Base-by-base conservation (phyloP, 2,888 invertebrate genomes). In the Hipparchia semele region DNA sequence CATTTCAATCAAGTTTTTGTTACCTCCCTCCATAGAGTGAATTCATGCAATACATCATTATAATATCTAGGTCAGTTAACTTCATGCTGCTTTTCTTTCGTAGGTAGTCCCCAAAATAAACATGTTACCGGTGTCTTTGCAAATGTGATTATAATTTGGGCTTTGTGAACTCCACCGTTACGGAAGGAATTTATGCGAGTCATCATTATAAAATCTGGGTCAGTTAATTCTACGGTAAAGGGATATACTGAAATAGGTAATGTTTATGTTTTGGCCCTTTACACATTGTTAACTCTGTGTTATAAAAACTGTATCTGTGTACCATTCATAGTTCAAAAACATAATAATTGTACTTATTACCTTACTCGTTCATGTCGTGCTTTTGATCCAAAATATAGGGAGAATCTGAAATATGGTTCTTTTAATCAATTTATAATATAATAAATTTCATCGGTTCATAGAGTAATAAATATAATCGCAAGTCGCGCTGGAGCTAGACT, bases 201-300 rank as follows among this genome's bases (percentile, higher is more conserved):
- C 65, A 51, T 65, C 65, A 65, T 65, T 65, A 65, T 53, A 60
- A 60, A 39, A 60, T 60, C 59, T 60, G 65, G 65, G 65, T 65
- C 65, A 65, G 65, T 53, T 65, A 33, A 53, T 53, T 33, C 12
- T 60, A 60, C 6, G 23, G 3, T 23, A 58, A 58, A 58, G 8
- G 8, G 7, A 23, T 58, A 58, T 7, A 13, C 23, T 8, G 58
- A 58, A 58, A 58, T 49, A 49, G 49, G 49, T 49, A 49, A 0
- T 49, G 49, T 49, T 49, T 58, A 13, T 23, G 13, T 56, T 56
- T 56, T 56, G 13, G 13, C 49, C 5, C 6, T 49, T 13, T 7
- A 13, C 13, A 56, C 13, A 13, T 13, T 56, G 49, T 49, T 49
- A 49, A 7, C 49, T 6, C 8, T 49, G 7, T 49, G 46, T 46